These are phyloP conservation scores for Oncorhynchus kisutch DNA, from an alignment of 2,113 vertebrate genomes.

Conservation along the genomic window DNA sequence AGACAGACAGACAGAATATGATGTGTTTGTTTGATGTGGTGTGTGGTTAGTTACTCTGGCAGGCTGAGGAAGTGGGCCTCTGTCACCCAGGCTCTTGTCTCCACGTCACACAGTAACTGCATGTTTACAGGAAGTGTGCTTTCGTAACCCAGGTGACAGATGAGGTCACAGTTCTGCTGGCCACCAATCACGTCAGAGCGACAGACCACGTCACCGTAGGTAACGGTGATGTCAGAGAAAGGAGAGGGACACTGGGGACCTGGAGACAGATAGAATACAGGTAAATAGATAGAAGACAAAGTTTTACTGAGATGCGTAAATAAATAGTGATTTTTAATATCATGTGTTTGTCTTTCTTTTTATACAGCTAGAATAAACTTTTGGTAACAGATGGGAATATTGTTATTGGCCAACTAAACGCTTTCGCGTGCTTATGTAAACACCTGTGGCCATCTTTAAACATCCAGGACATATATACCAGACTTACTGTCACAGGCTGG, in stretches of 20 bases:
- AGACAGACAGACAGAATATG: constrained; percentile 29
- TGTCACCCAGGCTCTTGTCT: constrained; percentile 61
- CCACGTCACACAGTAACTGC: constrained; percentile 66
- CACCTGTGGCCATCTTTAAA: too few relatives aligned
- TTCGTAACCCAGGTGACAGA: constrained; percentile 77
- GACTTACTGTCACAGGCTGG: constrained; percentile 81
- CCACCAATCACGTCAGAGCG: constrained; percentile 19
- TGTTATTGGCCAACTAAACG: too few relatives aligned
- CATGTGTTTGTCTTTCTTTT: too few relatives aligned
- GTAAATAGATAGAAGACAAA: not conserved
- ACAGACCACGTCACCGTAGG: constrained; percentile 78
- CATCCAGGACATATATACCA: too few relatives aligned
- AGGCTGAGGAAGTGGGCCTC: constrained; percentile 66
- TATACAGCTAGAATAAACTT: too few relatives aligned
- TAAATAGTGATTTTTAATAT: too few relatives aligned
- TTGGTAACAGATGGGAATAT: too few relatives aligned
- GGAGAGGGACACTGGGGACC: constrained; percentile 74
- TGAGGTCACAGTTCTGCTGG: constrained; percentile 65
- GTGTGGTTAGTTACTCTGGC: constrained; percentile 78
- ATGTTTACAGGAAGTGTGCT: constrained; percentile 48
- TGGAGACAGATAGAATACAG: constrained; percentile 31
- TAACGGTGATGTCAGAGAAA: constrained; percentile 45
- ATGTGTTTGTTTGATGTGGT: not conserved
- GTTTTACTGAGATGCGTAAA: too few relatives aligned
- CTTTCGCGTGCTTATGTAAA: too few relatives aligned